Evolutionary conservation across 2,888 invertebrate species (phyloP), one percentile per base, ranked within the genome.

Genomic region (Selenia dentaria): DNA sequence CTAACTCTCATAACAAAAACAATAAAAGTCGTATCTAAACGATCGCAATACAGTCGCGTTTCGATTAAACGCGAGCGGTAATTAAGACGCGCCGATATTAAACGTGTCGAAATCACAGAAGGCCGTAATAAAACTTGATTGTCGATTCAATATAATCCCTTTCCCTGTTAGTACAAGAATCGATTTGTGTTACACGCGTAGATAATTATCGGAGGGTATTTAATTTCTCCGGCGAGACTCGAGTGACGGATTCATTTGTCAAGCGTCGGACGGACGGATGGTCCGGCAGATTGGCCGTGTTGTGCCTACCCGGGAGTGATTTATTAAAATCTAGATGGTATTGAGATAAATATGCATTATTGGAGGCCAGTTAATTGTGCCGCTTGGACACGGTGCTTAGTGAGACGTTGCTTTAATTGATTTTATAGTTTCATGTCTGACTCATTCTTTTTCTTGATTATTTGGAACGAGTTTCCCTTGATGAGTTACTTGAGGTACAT

Each of bases 201-300:
- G 78, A 77, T 77, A 74, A 77, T 77, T 76, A 76, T 77, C 78
- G 70, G 58, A 53, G 61, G 54, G 59, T 54, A 54, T 58, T 58
- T 53, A 58, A 55, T 71, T 58, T 60, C 57, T 63, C 54, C 51
- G 63, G 57, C 62, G 62, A 59, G n/a, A n/a, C n/a, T n/a, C n/a
- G 58, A 63, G 59, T 64, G 53, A 45, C 51, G 67, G 70, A 69
- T 75, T 71, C 74, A 74, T 78, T 73, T 71, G 74, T 76, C 74
- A 75, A 51, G 44, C 45, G 53, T 47, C 53, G 56, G 57, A 43
- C 61, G 54, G 72, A 63, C 65, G 55, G 70, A 59, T 61, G 47
- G 67, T 59, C 56, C 49, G 70, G 68, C 67, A 62, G 73, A 71
- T 67, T 62, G 67, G 56, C 56, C 65, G 60, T 74, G 73, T 74